Percentiles rank a stretch among this genome's conserved stretches.
These are phyloP conservation scores for Aphidius colemani DNA, from an alignment of 2,888 invertebrate genomes.

Conservation along the genomic window DNA sequence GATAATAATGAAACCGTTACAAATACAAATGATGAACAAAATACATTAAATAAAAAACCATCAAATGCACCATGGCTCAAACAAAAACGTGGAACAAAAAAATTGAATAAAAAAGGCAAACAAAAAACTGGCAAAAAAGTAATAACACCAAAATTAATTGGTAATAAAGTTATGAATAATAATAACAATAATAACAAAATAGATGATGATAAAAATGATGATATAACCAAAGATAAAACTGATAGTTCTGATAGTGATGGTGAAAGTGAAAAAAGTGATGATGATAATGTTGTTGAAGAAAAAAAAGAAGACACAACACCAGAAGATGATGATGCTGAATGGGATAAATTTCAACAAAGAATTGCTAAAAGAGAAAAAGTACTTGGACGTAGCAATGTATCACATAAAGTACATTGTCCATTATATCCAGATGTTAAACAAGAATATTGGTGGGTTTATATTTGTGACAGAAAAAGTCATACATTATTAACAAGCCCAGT, in stretches of 20 bases:
- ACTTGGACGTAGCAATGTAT: slow-evolving; percentile 88
- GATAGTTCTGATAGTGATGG: slow-evolving; percentile 59
- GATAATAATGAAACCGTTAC: slow-evolving; percentile 17
- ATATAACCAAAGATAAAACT: slow-evolving; percentile 46
- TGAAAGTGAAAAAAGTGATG: slow-evolving; percentile 64
- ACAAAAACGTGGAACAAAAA: slow-evolving; percentile 64
- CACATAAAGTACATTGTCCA: slow-evolving; percentile 97
- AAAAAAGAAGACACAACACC: slow-evolving; percentile 32
- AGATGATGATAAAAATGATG: slow-evolving; percentile 43
- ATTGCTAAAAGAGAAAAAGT: slow-evolving; percentile 83
- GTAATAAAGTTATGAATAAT: slow-evolving; percentile 39
- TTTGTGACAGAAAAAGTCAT: slow-evolving; percentile 92
- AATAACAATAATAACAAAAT: slow-evolving; percentile 44
- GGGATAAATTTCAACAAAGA: slow-evolving; percentile 91
- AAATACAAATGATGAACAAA: slow-evolving; percentile 20
- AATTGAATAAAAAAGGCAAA: slow-evolving; percentile 36
- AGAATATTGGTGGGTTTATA: slow-evolving; percentile 99
- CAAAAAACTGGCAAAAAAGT: slow-evolving; percentile 48
- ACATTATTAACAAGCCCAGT: slow-evolving; percentile 91
- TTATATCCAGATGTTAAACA: slow-evolving; percentile 94
- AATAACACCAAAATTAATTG: slow-evolving; percentile 23
- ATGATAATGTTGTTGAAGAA: slow-evolving; percentile 50
- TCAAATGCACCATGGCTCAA: slow-evolving; percentile 70
- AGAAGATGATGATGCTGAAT: slow-evolving; percentile 80
- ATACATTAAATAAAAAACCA: slow-evolving; percentile 34